A percentile compares a stretch with the other conserved stretches of the same genome.
Conservation (phyloP, 64 coral and sea anemone species). For the Montipora sp. region DNA sequence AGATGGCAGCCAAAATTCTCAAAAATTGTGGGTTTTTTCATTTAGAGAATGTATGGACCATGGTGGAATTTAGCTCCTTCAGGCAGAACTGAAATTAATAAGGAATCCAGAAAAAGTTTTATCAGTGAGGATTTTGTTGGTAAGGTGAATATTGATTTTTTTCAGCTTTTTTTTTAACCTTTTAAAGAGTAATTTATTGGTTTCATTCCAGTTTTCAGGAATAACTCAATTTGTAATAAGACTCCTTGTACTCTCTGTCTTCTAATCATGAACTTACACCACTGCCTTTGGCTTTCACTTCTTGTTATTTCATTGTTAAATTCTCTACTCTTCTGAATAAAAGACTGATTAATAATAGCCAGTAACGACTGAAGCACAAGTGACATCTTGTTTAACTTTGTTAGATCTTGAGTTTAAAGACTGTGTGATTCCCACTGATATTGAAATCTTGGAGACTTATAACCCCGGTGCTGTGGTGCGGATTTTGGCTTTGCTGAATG, state of each 20-base stretch:
- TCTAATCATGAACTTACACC: too few relatives aligned
- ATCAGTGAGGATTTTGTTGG: slow-evolving; percentile 95
- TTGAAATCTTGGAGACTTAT: slow-evolving; percentile 96
- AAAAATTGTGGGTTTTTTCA: background rate
- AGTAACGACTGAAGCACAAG: background rate
- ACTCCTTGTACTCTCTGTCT: too few relatives aligned
- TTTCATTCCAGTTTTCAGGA: too few relatives aligned
- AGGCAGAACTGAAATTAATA: slow-evolving; percentile 41
- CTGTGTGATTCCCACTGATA: slow-evolving; percentile 78
- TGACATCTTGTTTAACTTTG: background rate
- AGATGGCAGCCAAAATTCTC: background rate
- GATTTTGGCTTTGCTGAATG: slow-evolving; percentile 73
- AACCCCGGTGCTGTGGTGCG: slow-evolving; percentile 97
- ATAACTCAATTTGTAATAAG: too few relatives aligned
- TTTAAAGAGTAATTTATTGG: too few relatives aligned
- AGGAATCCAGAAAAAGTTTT: slow-evolving; percentile 27
- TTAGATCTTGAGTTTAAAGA: slow-evolving; percentile 75
- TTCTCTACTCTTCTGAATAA: too few relatives aligned
- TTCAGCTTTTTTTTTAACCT: too few relatives aligned
- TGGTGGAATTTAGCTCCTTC: slow-evolving; percentile 92
- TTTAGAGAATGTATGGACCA: slow-evolving; percentile 87
- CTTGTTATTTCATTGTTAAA: too few relatives aligned
- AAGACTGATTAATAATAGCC: too few relatives aligned
- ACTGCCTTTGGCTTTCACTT: too few relatives aligned
- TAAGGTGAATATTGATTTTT: slow-evolving; percentile 18